Evolutionary conservation across 2,797 vertebrate genomes (phyloP), one percentile per base, ranked within the genome.

Genomic region (Miichthys miiuy): DNA sequence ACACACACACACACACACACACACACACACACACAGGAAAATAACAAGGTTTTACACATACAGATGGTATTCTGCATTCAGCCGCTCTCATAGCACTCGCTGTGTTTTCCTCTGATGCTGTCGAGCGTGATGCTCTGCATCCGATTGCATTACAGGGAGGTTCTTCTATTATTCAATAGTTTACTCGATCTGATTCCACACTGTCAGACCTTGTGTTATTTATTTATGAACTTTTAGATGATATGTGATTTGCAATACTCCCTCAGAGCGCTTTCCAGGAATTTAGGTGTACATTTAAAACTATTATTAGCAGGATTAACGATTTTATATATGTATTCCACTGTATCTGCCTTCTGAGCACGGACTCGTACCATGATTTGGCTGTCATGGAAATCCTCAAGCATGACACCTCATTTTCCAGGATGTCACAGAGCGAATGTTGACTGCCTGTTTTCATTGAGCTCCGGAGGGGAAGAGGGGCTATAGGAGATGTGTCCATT

Each of bases 101-200:
- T 75, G 48, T 63, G 27, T 56, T 68, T 76, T 60, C 47, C 63
- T 71, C 34, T n/a, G 46, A 70, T 63, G 25, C 41, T 41, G 52
- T 75, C 20, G 6, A 73, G 48, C 56, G 8, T 51, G 63, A 58
- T 50, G 20, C 70, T 48, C 57, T 50, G 64, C 27, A 66, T 86
- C 68, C 30, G 78, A 82, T 76, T 83, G 72, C 81, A 81, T 85
- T 84, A 86, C 79, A 72, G 79, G 57, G 68, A 76, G 64, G 60
- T 50, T 74, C 77, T 74, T 92, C 79, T 84, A 91, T 92, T 91
- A 91, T 92, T 92, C 82, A 92, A 30, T 18, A 87, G 86, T 82
- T 84, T 75, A 51, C 80, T 87, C 86, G 87, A 91, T 88, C 89
- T 81, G 80, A 88, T 85, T 89, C 77, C 77, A 73, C 79, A 44